Conservation (phyloP, 2,797 vertebrate species). For the Chloroceryle inda region DNA sequence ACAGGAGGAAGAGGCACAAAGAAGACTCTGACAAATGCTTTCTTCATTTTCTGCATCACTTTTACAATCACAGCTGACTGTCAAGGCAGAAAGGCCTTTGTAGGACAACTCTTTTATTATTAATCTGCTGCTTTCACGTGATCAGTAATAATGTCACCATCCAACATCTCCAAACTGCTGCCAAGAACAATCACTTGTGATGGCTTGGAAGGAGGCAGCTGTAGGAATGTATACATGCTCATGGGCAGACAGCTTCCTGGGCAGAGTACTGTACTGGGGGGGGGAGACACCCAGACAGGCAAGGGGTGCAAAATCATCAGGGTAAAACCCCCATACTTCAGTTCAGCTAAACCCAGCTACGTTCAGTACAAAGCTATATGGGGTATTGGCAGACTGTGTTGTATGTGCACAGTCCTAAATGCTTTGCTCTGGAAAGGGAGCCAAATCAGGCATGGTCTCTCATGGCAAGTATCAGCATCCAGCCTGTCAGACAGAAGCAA, state of each 20-base stretch:
- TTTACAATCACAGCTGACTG: neutral
- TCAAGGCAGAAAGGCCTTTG: neutral
- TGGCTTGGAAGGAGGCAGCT: neutral
- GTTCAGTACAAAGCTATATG: neutral
- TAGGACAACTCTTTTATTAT: slow-evolving; percentile 3
- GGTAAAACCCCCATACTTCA: rapidly evolving
- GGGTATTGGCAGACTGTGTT: rapidly evolving
- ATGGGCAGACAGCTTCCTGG: neutral
- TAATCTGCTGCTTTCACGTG: neutral
- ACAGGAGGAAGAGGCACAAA: neutral
- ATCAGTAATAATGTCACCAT: neutral
- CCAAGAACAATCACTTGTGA: neutral
- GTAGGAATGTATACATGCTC: rapidly evolving
- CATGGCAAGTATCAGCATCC: neutral
- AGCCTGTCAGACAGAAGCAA: neutral
- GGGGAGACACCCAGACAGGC: neutral
- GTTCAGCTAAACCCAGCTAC: neutral
- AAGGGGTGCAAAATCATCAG: neutral
- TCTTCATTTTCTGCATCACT: neutral
- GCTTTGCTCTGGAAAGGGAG: neutral
- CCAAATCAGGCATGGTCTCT: neutral
- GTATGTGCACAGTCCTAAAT: rapidly evolving
- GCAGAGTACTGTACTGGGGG: neutral
- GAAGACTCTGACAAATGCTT: neutral
- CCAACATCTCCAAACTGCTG: neutral